Conservation (phyloP, 2,888 invertebrate genomes). For the Ptychoptera contaminata region DNA sequence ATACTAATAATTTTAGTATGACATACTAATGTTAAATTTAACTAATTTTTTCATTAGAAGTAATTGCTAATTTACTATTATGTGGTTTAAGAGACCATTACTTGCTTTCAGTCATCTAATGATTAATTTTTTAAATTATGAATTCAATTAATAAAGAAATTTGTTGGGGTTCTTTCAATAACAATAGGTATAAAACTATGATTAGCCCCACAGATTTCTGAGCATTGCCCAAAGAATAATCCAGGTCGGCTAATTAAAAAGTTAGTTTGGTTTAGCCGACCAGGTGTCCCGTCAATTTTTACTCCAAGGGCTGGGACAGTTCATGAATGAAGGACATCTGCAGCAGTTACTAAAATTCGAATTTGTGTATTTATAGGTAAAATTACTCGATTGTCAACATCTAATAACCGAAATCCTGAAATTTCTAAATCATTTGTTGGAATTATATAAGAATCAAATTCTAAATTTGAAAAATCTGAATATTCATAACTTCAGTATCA, state of each 20-base stretch:
- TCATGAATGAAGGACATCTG: slow-evolving; percentile 1
- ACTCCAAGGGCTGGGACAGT: not conserved
- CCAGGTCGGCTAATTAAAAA: slow-evolving; percentile 46
- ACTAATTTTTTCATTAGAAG: slow-evolving; percentile 44
- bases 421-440: slow-evolving; percentile 27
- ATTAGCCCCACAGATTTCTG: slow-evolving; percentile 67
- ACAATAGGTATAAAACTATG: slow-evolving; percentile 68
- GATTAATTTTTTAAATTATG: slow-evolving; percentile 30
- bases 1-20: slow-evolving; percentile 45
- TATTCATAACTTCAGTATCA: slow-evolving; percentile 54
- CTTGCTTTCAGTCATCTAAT: slow-evolving; percentile 55
- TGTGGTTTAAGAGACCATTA: slow-evolving; percentile 53
- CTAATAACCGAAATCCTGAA: slow-evolving; percentile 40
- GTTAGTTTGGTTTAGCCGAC: slow-evolving; percentile 46
- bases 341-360: slow-evolving; percentile 16
- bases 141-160: slow-evolving; percentile 42
- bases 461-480: slow-evolving; percentile 40
- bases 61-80: slow-evolving; percentile 44
- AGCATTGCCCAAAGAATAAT: slow-evolving; percentile 58
- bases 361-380: slow-evolving; percentile 44
- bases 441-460: slow-evolving; percentile 48
- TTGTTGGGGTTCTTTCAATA: slow-evolving; percentile 39
- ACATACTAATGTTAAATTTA: slow-evolving; percentile 47
- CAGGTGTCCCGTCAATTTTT: slow-evolving; percentile 32
- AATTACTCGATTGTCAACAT: slow-evolving; percentile 43